These are phyloP conservation scores for Tolmerus cingulatus DNA, from an alignment of 2,888 invertebrate species.

Conservation along the genomic window DNA sequence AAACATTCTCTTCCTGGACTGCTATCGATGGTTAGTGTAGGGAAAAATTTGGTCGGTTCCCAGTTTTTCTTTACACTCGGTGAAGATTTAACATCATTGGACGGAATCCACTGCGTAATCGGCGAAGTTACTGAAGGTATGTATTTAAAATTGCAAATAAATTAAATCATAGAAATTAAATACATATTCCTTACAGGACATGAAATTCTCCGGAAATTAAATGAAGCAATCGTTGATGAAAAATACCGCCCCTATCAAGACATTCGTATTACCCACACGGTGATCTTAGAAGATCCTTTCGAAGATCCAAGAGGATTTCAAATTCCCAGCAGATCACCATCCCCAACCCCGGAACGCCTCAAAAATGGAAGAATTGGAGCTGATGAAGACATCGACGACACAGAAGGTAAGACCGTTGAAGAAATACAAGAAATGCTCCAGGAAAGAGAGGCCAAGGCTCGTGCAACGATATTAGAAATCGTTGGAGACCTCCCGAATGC, in stretches of 20 bases:
- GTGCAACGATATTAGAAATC: conserved; percentile 97
- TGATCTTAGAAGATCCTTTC: conserved; percentile 95
- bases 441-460: conserved; percentile 92
- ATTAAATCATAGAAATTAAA: background rate
- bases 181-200: conserved; percentile 52
- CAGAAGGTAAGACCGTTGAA: conserved; percentile 81
- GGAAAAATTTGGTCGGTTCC: conserved; percentile 87
- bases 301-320: conserved; percentile 83
- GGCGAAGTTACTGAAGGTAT: conserved; percentile 89
- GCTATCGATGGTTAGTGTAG: conserved; percentile 94
- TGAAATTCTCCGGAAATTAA: conserved; percentile 86
- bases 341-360: conserved; percentile 82
- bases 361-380: conserved; percentile 89
- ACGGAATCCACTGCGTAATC: conserved; percentile 92
- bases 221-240: conserved; percentile 92
- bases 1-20: conserved; percentile 87
- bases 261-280: conserved; percentile 95
- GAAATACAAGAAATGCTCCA: conserved; percentile 89
- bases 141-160: background rate
- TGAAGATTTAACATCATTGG: conserved; percentile 86
- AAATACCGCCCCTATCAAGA: conserved; percentile 92
- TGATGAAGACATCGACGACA: conserved; percentile 92
- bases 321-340: conserved; percentile 87
- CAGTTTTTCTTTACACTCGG: conserved; percentile 96
- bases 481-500: conserved; percentile 97